Percentiles rank a stretch among this genome's conserved stretches.
phyloP scores from a whole-genome alignment of 1,140 invertebrate species.

The Uloborus diversus region DNA sequence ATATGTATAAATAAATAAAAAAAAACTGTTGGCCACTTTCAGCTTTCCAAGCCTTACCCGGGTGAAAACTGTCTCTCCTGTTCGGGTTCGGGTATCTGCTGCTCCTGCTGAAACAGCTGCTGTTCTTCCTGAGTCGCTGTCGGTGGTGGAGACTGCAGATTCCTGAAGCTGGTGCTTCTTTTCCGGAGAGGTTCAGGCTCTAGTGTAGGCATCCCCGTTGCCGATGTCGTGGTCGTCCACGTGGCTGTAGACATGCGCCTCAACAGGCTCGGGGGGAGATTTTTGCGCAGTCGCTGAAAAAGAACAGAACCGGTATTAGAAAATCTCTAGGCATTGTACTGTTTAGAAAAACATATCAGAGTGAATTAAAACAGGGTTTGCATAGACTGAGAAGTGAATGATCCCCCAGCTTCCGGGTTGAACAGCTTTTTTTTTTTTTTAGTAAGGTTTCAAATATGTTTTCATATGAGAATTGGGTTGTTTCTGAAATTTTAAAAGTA shows the following conservation, averaged over 20 bases:
- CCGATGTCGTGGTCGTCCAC: slow-evolving; percentile 70
- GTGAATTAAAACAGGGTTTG: too few species aligned
- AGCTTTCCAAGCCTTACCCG: too few species aligned
- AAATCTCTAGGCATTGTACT: background rate
- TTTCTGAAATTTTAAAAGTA: too few species aligned
- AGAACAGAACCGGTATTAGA: background rate
- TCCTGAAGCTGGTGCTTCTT: slow-evolving; percentile 67
- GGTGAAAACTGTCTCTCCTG: slow-evolving; percentile 45
- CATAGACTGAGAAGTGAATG: too few species aligned
- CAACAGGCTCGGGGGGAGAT: slow-evolving; percentile 63
- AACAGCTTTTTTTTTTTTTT: too few species aligned
- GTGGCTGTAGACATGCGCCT: slow-evolving; percentile 67
- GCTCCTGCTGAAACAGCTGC: background rate
- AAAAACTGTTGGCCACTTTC: too few species aligned
- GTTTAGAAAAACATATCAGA: background rate
- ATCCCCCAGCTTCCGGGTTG: too few species aligned
- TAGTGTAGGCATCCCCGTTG: slow-evolving; percentile 71
- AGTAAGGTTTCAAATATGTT: too few species aligned
- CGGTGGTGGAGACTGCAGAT: slow-evolving; percentile 36
- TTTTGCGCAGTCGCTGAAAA: slow-evolving; percentile 61
- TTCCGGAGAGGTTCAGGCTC: slow-evolving; percentile 68
- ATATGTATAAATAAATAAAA: too few species aligned
- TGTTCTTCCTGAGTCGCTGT: background rate
- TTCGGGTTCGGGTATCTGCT: background rate
- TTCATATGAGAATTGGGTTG: too few species aligned